Percentiles rank a stretch among this genome's conserved stretches.
Conservation (phyloP, 2,888 invertebrate genomes). For the Priocnemis perturbator region DNA sequence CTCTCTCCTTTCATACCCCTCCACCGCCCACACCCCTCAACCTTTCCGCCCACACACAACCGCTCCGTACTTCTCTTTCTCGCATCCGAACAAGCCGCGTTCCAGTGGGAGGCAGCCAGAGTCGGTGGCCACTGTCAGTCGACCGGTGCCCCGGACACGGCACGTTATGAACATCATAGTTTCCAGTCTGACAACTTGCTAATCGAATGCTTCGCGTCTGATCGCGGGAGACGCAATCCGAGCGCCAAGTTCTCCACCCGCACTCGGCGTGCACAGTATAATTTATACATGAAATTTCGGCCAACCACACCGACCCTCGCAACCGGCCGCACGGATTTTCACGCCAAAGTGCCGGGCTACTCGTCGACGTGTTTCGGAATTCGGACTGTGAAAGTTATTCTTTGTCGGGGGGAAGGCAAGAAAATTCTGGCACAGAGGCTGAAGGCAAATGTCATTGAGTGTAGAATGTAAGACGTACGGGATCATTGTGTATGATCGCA, state of each 20-base stretch:
- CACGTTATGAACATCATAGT: conserved; percentile 10
- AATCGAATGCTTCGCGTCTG: conserved; percentile 2
- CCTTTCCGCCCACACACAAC: neutral
- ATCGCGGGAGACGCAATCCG: conserved; percentile 11
- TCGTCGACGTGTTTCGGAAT: no score
- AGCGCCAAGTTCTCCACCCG: neutral
- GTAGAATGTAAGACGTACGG: no score
- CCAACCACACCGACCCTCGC: neutral
- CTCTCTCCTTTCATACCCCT: conserved; percentile 10
- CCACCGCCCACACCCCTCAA: neutral
- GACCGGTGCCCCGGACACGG: conserved; percentile 1
- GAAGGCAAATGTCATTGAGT: no score
- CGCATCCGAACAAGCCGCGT: neutral
- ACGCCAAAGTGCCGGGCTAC: neutral
- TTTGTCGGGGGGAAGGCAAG: no score
- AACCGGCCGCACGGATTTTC: neutral
- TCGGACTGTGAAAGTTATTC: no score
- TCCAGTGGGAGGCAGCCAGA: conserved; percentile 15
- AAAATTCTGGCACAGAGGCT: no score
- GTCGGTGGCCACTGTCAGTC: conserved; percentile 15
- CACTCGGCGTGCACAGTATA: neutral
- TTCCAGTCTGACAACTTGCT: conserved; percentile 8
- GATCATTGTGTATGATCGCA: no score
- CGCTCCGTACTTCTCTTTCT: neutral
- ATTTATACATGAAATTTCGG: conserved; percentile 13